These are phyloP conservation scores for Carposina sasakii DNA, from an alignment of 1,140 invertebrate species.

Conservation along the genomic window DNA sequence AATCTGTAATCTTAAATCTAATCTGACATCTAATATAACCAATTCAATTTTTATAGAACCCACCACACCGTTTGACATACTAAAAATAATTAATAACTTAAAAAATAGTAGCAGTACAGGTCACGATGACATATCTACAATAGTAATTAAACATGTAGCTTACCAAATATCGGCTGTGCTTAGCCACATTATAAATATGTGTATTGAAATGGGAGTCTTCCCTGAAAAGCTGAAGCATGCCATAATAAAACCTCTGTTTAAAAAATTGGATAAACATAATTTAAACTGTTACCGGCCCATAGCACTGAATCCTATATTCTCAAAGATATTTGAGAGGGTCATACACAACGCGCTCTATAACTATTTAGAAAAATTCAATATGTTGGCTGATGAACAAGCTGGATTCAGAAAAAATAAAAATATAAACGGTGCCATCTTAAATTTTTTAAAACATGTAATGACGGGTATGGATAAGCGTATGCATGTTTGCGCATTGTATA, in stretches of 20 bases:
- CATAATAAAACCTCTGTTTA: constrained; percentile 1
- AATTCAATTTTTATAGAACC: background rate
- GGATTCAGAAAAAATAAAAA: constrained; percentile 1
- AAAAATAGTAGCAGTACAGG: background rate
- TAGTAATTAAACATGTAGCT: background rate
- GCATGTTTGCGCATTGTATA: background rate
- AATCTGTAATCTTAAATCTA: too few species aligned
- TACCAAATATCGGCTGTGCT: background rate
- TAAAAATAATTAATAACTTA: background rate
- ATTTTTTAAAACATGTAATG: background rate
- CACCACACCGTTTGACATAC: background rate
- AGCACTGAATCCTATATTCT: background rate
- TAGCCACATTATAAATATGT: background rate
- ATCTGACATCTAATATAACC: too few species aligned
- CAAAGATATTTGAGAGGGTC: background rate
- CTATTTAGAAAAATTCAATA: background rate
- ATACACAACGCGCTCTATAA: background rate
- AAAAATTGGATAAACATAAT: background rate
- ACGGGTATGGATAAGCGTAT: background rate
- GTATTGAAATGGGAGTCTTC: background rate
- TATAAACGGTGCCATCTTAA: background rate
- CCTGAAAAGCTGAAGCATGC: background rate
- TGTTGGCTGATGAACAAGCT: background rate
- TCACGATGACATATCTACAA: background rate
- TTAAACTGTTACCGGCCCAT: background rate